phyloP scores from a whole-genome alignment of 2,888 invertebrate genomes.

The Eristalis tenax region DNA sequence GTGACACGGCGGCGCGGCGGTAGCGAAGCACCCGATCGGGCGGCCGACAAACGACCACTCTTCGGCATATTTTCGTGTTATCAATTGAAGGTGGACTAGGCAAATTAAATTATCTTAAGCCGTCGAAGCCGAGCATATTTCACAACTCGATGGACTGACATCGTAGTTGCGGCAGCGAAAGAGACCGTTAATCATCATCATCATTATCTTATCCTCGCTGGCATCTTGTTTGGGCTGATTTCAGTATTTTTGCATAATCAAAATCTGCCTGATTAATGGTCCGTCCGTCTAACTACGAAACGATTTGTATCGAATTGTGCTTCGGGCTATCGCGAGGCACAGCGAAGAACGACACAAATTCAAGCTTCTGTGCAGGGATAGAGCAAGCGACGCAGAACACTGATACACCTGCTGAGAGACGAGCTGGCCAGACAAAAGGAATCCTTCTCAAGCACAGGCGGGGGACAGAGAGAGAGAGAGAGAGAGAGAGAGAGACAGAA shows the following conservation, averaged over 20 bases:
- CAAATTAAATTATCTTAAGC: background rate
- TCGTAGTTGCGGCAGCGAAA: too few species aligned
- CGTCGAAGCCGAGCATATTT: background rate
- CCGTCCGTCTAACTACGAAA: background rate
- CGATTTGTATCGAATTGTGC: background rate
- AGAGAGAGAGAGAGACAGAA: too few species aligned
- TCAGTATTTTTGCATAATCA: background rate
- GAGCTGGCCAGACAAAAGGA: background rate
- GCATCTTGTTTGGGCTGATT: background rate
- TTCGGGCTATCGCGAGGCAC: background rate
- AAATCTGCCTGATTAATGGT: background rate
- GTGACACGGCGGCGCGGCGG: background rate
- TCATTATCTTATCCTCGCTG: background rate
- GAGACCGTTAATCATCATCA: background rate
- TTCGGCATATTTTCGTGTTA: background rate
- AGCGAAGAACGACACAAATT: background rate
- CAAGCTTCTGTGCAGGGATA: background rate
- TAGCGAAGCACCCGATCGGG: background rate
- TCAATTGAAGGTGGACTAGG: background rate
- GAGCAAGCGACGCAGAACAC: background rate
- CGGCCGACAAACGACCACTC: background rate
- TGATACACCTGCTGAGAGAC: background rate
- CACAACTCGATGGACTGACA: background rate
- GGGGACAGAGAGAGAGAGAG: too few species aligned
- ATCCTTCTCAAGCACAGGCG: background rate